These are phyloP conservation scores for Neoaliturus tenellus DNA, from an alignment of 2,888 invertebrate genomes.

Conservation along the genomic window DNA sequence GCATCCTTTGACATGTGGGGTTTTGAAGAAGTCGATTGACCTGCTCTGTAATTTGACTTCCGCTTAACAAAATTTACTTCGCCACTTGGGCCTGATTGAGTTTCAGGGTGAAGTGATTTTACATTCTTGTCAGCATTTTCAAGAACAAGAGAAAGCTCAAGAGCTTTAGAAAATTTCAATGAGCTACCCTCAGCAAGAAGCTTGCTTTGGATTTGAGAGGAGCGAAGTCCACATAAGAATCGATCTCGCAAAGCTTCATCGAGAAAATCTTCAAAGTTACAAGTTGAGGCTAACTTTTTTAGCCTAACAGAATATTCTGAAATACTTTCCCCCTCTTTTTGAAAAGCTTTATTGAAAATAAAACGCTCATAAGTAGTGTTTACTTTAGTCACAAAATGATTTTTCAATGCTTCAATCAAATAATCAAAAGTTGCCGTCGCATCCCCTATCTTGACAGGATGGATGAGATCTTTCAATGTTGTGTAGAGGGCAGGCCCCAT, in stretches of 20 bases:
- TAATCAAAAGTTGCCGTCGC: neutral
- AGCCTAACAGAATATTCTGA: neutral
- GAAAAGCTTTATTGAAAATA: slow-evolving; percentile 3
- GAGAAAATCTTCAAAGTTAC: neutral
- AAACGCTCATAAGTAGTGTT: neutral
- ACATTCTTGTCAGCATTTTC: slow-evolving; percentile 20
- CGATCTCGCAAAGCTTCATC: neutral
- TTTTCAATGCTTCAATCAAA: neutral
- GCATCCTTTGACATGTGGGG: neutral
- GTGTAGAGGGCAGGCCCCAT: slow-evolving; percentile 9
- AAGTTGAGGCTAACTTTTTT: slow-evolving; percentile 12
- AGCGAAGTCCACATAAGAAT: neutral
- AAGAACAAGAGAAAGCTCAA: neutral
- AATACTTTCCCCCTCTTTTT: slow-evolving; percentile 22
- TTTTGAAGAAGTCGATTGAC: neutral
- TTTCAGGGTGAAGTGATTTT: neutral
- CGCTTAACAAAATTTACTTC: neutral
- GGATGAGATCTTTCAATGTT: neutral
- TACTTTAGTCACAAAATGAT: neutral
- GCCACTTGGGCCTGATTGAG: neutral
- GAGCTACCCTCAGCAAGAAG: neutral
- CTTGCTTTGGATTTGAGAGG: neutral
- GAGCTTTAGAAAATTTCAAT: neutral
- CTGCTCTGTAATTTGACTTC: neutral
- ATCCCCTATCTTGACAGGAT: neutral